Percentiles rank a stretch among this genome's conserved stretches.
phyloP scores from a whole-genome alignment of 2,888 invertebrate genomes.

The Gryllus longicercus region DNA sequence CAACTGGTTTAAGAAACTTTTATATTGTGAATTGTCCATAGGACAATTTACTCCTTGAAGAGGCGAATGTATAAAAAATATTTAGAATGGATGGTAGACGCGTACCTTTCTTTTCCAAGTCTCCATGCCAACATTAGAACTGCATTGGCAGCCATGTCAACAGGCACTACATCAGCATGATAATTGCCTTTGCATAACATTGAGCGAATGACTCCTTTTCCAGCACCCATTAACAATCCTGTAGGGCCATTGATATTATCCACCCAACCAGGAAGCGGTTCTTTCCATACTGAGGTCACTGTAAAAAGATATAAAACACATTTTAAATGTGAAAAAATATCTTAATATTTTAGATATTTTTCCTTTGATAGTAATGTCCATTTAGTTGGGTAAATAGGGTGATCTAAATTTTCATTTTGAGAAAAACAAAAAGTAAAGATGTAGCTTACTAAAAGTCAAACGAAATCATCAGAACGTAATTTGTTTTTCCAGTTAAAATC shows the following conservation, averaged over 20 bases:
- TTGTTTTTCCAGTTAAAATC: not conserved
- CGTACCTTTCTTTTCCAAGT: constrained; percentile 31
- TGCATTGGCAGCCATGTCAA: constrained; percentile 45
- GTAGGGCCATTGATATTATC: constrained; percentile 53
- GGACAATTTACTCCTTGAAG: too few species aligned
- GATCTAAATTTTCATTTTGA: too few species aligned
- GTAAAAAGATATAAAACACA: not conserved
- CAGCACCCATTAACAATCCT: constrained; percentile 44
- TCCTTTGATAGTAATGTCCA: too few species aligned
- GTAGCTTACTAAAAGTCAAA: too few species aligned
- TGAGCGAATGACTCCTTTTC: constrained; percentile 48
- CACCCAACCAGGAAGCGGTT: constrained; percentile 49
- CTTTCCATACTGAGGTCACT: constrained; percentile 47
- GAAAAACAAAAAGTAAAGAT: too few species aligned
- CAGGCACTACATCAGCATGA: constrained; percentile 40
- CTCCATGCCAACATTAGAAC: constrained; percentile 48
- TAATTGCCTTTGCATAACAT: constrained; percentile 43
- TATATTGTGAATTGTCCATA: too few species aligned
- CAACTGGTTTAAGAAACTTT: too few species aligned
- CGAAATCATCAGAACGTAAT: too few species aligned
- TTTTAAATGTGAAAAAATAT: too few species aligned
- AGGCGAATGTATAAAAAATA: not conserved
- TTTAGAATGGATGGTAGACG: not conserved
- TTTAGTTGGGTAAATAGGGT: too few species aligned
- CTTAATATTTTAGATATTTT: too few species aligned